Percentiles rank a stretch among this genome's conserved stretches.
Conservation (phyloP, 2,113 vertebrate genomes). For the Nycticorax nycticorax region DNA sequence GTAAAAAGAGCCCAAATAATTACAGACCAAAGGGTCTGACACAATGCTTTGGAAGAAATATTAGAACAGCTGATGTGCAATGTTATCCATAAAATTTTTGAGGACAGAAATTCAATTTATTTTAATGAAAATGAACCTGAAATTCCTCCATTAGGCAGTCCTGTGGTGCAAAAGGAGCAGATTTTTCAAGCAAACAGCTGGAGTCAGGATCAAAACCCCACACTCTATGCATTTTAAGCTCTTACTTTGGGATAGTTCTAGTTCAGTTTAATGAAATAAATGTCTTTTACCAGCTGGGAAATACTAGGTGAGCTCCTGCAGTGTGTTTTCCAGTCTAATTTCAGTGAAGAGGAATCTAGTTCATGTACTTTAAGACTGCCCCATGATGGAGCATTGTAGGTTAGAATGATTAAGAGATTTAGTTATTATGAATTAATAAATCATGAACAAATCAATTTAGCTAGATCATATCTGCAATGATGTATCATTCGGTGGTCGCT, state of each 20-base stretch:
- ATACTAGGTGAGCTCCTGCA: not conserved
- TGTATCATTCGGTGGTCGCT: not conserved
- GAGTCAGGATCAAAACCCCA: not conserved
- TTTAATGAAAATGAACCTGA: not conserved
- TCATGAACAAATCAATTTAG: not conserved
- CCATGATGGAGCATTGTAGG: not conserved
- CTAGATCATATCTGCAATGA: not conserved
- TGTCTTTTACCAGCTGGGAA: not conserved
- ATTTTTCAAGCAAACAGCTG: not conserved
- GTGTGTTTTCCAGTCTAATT: not conserved
- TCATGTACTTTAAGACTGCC: not conserved
- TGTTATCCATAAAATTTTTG: not conserved
- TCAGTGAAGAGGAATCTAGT: not conserved
- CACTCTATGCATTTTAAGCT: not conserved
- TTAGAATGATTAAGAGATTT: not conserved
- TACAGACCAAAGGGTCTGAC: not conserved
- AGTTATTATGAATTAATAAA: conserved; percentile 3
- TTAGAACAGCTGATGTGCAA: not conserved
- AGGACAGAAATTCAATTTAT: not conserved
- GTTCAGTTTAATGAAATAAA: not conserved
- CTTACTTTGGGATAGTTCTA: not conserved
- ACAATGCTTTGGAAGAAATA: not conserved
- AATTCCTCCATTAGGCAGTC: not conserved
- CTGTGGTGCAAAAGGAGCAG: not conserved
- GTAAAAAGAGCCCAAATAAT: not conserved